Percentiles rank a stretch among this genome's conserved stretches.
Conservation (phyloP, 2,113 vertebrate species). For the Syrmaticus mikado region DNA sequence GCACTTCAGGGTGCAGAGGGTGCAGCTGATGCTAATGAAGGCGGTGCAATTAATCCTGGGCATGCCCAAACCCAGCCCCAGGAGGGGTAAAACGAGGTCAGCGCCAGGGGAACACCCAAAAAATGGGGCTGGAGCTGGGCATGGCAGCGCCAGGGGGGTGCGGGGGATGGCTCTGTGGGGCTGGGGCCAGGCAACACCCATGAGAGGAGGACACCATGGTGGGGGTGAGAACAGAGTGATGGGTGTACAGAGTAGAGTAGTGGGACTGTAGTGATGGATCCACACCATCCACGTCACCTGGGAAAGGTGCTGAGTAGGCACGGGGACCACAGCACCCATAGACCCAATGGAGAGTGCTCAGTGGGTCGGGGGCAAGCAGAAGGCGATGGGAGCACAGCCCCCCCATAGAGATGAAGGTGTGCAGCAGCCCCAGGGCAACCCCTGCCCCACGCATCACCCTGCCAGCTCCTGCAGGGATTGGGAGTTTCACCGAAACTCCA, state of each 20-base stretch:
- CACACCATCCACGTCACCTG: not conserved
- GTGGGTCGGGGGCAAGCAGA: not conserved
- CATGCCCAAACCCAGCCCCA: not conserved
- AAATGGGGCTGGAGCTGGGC: not conserved
- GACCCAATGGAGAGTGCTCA: not conserved
- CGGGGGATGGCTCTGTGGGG: not conserved
- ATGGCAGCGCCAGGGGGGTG: not conserved
- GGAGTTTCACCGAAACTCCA: not conserved
- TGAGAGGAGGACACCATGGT: not conserved
- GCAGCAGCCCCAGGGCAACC: not conserved
- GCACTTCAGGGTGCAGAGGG: not conserved
- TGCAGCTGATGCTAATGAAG: not conserved
- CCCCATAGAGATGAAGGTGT: not conserved
- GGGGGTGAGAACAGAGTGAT: not conserved
- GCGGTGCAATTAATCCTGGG: not conserved
- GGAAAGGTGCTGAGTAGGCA: no score
- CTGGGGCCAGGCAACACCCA: not conserved
- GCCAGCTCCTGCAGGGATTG: accelerated
- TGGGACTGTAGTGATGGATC: no score
- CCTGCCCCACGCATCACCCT: not conserved
- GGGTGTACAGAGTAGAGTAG: no score
- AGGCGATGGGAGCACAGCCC: not conserved
- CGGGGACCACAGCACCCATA: not conserved
- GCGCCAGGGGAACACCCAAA: slow-evolving; percentile 2
- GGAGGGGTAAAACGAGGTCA: slow-evolving; percentile 21